Base-by-base conservation (phyloP, 2,888 invertebrate genomes). In the Lissonota sp. region DNA sequence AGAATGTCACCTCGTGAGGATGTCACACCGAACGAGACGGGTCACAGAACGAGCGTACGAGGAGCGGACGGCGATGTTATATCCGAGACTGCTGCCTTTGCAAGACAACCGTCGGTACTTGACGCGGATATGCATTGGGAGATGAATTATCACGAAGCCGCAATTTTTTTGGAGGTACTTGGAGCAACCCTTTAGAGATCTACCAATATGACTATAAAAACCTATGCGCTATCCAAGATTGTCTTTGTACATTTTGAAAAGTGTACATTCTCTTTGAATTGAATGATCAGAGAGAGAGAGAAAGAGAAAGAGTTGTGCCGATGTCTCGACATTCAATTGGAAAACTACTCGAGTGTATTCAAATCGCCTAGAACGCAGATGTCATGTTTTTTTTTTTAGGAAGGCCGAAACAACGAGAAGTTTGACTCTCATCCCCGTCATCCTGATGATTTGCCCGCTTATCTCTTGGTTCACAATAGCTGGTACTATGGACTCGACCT, bases 321-420 rank as follows among this genome's bases (percentile, higher is more conserved):
- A 39, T 10, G 40, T 51, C 60, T 62, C 26, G 49, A 39, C 12
- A 63, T 57, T 46, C 2, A 4, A 58, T 51, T 40, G 12, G n/a
- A 14, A 16, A 40, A 51, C 51, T 4, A 26, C 14, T 46, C 42
- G 12, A 42, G 39, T 62, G 10, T 53, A 62, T 49, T 55, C 51
- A 64, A 62, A 69, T 60, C 42, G 14, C n/a, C 55, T 1, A 63
- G 39, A 60, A 53, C 26, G 39, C 71, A 62, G 60, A 51, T 71
- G 62, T 12, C 44, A 16, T 40, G 42, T 80, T 84, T 74, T 77
- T n/a, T 64, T 83, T 93, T 93, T 62, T 92, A 97, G 96, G 98
- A 98, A 94, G 98, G 98, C 44, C 94, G 95, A 91, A 97, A 98
- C 92, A 98, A 98, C 93, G 98, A 97, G 92, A 97, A 98, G 92